Evolutionary conservation across 2,888 invertebrate species (phyloP), one percentile per base, ranked within the genome.

Genomic region (Chrysina gloriosa): DNA sequence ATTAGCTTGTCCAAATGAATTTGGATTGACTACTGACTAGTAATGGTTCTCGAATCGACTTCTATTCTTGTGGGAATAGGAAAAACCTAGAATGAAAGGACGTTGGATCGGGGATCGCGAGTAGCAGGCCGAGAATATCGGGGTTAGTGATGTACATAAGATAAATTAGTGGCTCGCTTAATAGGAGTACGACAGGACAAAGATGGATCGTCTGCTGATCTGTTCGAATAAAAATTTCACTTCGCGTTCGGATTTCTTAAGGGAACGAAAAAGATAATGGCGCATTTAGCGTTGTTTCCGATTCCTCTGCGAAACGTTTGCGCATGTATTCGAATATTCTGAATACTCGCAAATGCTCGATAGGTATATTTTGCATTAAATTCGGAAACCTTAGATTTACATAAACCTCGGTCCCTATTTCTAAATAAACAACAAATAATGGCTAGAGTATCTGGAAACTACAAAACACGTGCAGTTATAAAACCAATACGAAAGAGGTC

Each of bases 141-240:
- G 34, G 58, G 56, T 66, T 66, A 56, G 56, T 76, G 78, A 77
- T 77, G 79, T 76, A 75, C 78, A 79, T 72, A 77, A 80, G 79
- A 80, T 80, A 77, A 79, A 78, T 79, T 79, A 79, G 78, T 70
- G 72, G 67, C 69, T 75, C 70, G 70, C 75, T 78, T 77, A 79
- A 78, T 78, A 78, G 78, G 76, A 77, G 78, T 78, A 78, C 75
- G 77, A 76, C 76, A 76, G 76, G 79, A 77, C 79, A 75, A 77
- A 78, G 80, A 80, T 78, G 74, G 78, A 80, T 80, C 76, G 67
- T 56, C 48, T 58, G 58, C 58, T 34, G 48, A 63, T 54, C 58
- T 42, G 34, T 56, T 64, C 50, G 66, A 56, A 29, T 58, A 39
- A 58, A 56, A 58, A 58, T 58, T 58, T 58, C 58, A 39, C 39